Percentiles rank a stretch among this genome's conserved stretches.
Evolutionary conservation across 2,888 invertebrate genomes (phyloP).

Genomic region (Clunio marinus): DNA sequence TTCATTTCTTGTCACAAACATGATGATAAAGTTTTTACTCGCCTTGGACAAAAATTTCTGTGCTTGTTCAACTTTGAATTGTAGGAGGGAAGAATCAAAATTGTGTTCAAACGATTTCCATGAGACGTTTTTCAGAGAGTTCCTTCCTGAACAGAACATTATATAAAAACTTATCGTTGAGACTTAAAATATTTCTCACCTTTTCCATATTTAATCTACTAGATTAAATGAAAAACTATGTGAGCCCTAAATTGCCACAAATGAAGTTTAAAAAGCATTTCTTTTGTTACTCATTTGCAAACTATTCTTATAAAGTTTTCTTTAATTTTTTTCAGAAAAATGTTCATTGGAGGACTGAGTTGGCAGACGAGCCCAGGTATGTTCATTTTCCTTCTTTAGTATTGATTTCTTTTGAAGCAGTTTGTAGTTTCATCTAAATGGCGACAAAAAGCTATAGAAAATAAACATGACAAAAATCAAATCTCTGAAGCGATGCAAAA

Average conservation of each 20-base stretch:
- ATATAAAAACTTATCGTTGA: too few species aligned
- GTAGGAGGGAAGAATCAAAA: too few species aligned
- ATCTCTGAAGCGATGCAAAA: constrained; percentile 3
- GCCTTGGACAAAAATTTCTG: not conserved
- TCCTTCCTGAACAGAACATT: too few species aligned
- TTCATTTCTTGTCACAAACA: not conserved
- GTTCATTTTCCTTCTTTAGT: constrained; percentile 43
- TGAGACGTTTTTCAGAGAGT: too few species aligned
- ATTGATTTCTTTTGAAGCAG: constrained; percentile 1
- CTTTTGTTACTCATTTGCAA: not conserved
- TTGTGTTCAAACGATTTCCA: too few species aligned
- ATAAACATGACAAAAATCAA: not conserved
- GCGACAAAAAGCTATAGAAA: not conserved
- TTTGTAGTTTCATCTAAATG: not conserved
- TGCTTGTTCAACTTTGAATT: too few species aligned
- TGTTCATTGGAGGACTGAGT: constrained; percentile 99
- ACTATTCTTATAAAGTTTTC: not conserved
- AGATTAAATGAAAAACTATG: too few species aligned
- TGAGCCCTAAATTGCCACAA: too few species aligned
- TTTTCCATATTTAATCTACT: too few species aligned
- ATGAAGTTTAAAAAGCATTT: constrained; percentile 7
- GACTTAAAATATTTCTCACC: too few species aligned
- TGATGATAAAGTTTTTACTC: constrained; percentile 14
- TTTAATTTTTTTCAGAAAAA: constrained; percentile 80
- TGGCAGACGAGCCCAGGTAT: constrained; percentile 99